Conservation (phyloP, 2,888 invertebrate genomes). For the Pheosia gnoma region DNA sequence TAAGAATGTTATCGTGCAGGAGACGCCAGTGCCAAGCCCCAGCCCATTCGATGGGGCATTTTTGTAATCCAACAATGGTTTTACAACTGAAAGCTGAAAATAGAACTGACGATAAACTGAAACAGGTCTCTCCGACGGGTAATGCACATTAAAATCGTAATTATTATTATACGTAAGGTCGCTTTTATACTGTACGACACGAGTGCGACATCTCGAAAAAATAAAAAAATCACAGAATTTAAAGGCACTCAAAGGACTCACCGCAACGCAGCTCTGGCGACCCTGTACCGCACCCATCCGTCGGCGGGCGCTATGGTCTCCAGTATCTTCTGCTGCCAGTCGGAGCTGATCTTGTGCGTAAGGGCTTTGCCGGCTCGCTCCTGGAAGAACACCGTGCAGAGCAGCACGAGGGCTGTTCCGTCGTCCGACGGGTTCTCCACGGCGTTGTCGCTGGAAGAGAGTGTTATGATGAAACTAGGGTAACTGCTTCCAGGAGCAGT, state of each 20-base stretch:
- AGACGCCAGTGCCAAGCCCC: constrained; percentile 5
- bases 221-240: too few species aligned
- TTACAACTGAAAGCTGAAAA: constrained; percentile 13
- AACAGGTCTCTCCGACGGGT: constrained; percentile 12
- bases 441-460: constrained; percentile 38
- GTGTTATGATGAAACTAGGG: not conserved
- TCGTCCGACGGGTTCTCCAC: constrained; percentile 60
- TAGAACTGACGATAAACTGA: constrained; percentile 22
- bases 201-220: too few species aligned
- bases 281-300: constrained; percentile 93
- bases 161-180: too few species aligned
- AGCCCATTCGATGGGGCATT: constrained; percentile 5
- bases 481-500: too few species aligned
- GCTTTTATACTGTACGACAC: too few species aligned
- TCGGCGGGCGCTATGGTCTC: constrained; percentile 76
- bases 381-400: constrained; percentile 93
- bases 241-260: constrained; percentile 47
- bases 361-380: constrained; percentile 89
- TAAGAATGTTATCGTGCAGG: not conserved
- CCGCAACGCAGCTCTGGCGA: constrained; percentile 93
- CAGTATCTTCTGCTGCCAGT: constrained; percentile 81
- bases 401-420: constrained; percentile 88
- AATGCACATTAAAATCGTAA: too few species aligned
- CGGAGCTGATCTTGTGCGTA: constrained; percentile 56
- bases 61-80: constrained; percentile 14